Conservation (phyloP, 1,140 invertebrate genomes). For the Caenorhabditis inopinata region DNA sequence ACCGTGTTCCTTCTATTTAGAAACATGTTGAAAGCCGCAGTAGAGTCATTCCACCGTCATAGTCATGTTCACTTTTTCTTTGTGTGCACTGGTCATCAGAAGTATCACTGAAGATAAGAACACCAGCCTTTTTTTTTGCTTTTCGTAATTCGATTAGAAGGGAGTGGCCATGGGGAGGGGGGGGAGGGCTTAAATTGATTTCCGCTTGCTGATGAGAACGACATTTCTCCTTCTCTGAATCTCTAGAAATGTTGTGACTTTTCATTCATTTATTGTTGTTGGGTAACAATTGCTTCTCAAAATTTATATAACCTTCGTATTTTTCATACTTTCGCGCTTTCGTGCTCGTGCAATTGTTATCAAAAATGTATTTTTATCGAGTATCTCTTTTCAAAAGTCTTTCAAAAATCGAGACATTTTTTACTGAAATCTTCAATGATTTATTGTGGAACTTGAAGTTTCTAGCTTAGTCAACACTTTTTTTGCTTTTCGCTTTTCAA, state of each 20-base stretch:
- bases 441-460: constrained; percentile 10
- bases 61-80: no score
- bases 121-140: not conserved
- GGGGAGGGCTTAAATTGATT: not conserved
- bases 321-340: no score
- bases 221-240: not conserved
- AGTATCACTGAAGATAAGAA: not conserved
- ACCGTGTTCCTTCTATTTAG: not conserved
- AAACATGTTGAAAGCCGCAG: no score
- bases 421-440: no score
- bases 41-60: no score
- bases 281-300: no score
- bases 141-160: constrained; percentile 28
- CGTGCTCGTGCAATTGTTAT: no score
- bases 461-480: constrained; percentile 11
- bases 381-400: no score
- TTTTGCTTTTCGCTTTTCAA: constrained; percentile 10
- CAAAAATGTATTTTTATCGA: no score
- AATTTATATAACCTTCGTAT: no score
- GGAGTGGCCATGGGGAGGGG: not conserved
- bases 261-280: no score
- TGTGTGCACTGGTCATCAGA: not conserved
- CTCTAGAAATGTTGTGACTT: not conserved
- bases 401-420: no score
- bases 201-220: not conserved